Conservation (phyloP, 2,888 invertebrate species). For the Myopa testacea region DNA sequence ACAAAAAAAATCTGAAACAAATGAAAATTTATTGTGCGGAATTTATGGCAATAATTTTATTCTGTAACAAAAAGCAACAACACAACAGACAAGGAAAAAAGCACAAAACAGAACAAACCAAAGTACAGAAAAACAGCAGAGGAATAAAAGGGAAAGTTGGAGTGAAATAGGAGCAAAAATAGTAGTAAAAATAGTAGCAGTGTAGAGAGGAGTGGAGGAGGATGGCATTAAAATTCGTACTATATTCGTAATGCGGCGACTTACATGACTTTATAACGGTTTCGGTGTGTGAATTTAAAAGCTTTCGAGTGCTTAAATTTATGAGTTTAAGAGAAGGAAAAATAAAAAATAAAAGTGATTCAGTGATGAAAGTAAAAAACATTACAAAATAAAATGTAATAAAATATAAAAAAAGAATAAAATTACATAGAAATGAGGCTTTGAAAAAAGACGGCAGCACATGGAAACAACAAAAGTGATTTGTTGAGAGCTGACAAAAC, state of each 20-base stretch:
- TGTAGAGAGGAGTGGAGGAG: neutral
- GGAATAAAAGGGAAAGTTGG: neutral
- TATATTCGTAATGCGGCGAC: neutral
- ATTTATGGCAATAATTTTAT: constrained; percentile 59
- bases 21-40: constrained; percentile 64
- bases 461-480: too few relatives aligned
- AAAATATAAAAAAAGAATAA: too few relatives aligned
- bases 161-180: constrained; percentile 6
- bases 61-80: neutral
- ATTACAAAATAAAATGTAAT: too few relatives aligned
- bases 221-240: too few relatives aligned
- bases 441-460: too few relatives aligned
- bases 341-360: neutral
- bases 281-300: constrained; percentile 10
- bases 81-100: constrained; percentile 8
- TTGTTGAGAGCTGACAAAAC: too few relatives aligned
- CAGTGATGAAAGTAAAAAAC: neutral
- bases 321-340: neutral
- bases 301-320: neutral
- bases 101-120: neutral
- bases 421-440: too few relatives aligned
- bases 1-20: constrained; percentile 55
- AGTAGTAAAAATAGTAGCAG: neutral
- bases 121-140: neutral
- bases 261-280: constrained; percentile 1